Conservation (phyloP, 2,797 vertebrate species). For the Chloroceryle inda region DNA sequence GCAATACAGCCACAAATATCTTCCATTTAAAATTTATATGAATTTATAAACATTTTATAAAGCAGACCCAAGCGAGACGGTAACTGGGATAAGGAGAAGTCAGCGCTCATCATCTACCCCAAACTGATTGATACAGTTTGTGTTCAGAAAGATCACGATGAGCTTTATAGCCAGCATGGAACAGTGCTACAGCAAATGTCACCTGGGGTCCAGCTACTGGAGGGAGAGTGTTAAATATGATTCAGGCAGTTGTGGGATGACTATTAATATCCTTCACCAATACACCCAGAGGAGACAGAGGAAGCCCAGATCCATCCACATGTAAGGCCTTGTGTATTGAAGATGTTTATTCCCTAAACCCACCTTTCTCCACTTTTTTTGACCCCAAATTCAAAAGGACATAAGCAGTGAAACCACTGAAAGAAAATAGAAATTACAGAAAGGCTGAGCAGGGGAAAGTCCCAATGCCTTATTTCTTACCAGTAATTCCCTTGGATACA, state of each 20-base stretch:
- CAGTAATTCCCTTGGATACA: background rate
- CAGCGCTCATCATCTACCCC: background rate
- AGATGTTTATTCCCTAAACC: background rate
- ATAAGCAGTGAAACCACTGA: rapidly evolving
- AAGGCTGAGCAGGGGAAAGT: background rate
- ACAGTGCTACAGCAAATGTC: no score
- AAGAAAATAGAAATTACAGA: background rate
- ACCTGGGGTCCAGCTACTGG: background rate
- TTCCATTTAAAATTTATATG: background rate
- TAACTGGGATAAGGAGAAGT: background rate
- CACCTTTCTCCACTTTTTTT: background rate
- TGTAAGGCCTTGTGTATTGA: rapidly evolving
- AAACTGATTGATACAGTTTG: background rate
- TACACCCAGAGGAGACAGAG: background rate
- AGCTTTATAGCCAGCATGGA: background rate
- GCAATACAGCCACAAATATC: background rate
- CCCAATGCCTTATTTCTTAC: background rate
- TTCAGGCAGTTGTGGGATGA: background rate
- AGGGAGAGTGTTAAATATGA: background rate
- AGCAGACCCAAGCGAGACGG: background rate
- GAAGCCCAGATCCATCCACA: background rate
- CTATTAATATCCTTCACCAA: background rate
- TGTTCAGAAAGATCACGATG: background rate
- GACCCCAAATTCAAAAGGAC: background rate
- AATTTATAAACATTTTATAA: slow-evolving; percentile 10